Conservation (phyloP, 1,140 invertebrate genomes). For the Bombus waltoni region DNA sequence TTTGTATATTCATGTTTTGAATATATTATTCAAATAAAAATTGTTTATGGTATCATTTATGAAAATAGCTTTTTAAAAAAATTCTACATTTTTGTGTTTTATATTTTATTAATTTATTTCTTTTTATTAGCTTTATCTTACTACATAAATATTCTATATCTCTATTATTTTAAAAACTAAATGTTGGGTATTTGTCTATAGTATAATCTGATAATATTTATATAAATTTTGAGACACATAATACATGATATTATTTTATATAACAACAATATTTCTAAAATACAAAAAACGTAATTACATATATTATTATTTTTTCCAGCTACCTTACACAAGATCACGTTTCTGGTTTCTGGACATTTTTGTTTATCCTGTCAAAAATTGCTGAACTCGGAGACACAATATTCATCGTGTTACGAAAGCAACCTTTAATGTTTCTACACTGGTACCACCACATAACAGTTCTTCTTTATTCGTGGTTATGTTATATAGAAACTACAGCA, state of each 20-base stretch:
- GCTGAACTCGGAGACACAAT: constrained; percentile 98
- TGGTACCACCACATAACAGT: constrained; percentile 97
- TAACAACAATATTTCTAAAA: background rate
- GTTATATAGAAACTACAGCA: constrained; percentile 97
- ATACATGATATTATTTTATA: no score
- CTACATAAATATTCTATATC: no score
- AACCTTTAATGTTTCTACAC: constrained; percentile 98
- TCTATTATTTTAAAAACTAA: background rate
- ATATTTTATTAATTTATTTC: no score
- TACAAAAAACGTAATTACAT: background rate
- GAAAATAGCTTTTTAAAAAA: no score
- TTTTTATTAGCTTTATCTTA: no score
- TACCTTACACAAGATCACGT: constrained; percentile 94
- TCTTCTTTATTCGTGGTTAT: constrained; percentile 98
- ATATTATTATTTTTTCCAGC: constrained; percentile 82
- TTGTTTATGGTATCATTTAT: background rate
- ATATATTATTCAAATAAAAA: background rate
- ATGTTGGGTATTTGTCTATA: no score
- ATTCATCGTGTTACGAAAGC: constrained; percentile 97
- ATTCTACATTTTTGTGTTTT: no score
- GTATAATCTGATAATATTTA: no score
- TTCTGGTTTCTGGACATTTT: constrained; percentile 97
- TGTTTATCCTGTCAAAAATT: constrained; percentile 97
- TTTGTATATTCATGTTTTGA: no score
- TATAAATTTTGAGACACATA: no score